phyloP scores from a whole-genome alignment of 2,888 invertebrate genomes.

The Ennomos erosarius region DNA sequence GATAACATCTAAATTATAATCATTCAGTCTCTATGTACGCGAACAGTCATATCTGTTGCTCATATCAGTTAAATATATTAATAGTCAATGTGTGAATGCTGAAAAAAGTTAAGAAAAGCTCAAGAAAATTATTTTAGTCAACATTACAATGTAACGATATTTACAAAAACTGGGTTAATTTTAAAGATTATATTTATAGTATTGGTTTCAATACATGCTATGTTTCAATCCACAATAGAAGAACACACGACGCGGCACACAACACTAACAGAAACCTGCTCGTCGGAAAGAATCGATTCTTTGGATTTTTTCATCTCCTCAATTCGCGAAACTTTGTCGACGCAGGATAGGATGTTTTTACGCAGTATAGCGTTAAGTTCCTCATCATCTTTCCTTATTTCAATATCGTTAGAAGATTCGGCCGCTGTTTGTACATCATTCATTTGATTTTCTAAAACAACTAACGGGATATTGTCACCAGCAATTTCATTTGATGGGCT shows the following conservation, averaged over 20 bases:
- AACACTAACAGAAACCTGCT: conserved; percentile 74
- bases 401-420: conserved; percentile 54
- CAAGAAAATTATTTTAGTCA: conserved; percentile 1
- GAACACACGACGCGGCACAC: conserved; percentile 66
- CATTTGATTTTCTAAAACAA: background rate
- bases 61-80: conserved; percentile 20
- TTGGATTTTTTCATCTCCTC: conserved; percentile 74
- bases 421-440: conserved; percentile 14
- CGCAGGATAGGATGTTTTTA: conserved; percentile 76
- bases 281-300: conserved; percentile 57
- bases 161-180: conserved; percentile 13
- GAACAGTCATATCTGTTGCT: conserved; percentile 12
- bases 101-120: conserved; percentile 18
- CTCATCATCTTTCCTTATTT: conserved; percentile 59
- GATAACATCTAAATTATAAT: conserved; percentile 4
- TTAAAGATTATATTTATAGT: conserved; percentile 22
- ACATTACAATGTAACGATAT: conserved; percentile 1
- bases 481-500: conserved; percentile 41
- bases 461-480: conserved; percentile 32
- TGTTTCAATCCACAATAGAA: conserved; percentile 57
- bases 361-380: conserved; percentile 68
- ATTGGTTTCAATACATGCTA: conserved; percentile 59
- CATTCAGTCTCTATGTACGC: conserved; percentile 8
- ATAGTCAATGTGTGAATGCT: conserved; percentile 12
- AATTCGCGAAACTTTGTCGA: conserved; percentile 76